phyloP scores from a whole-genome alignment of 2,113 vertebrate genomes.

The Typhlomys cinereus region DNA sequence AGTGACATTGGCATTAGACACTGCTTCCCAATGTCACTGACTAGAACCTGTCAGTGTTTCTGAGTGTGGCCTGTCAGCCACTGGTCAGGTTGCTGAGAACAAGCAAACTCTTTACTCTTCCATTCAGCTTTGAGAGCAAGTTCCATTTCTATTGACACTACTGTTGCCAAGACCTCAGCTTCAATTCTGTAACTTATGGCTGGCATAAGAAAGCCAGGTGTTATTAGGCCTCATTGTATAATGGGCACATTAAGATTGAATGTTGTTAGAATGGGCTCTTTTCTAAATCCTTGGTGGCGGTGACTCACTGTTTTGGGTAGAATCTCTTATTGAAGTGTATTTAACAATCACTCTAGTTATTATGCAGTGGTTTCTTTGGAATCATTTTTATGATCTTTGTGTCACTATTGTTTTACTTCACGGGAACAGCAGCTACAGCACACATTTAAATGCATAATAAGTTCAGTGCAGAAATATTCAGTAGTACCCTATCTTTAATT shows the following conservation, averaged over 20 bases:
- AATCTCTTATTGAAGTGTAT: slow-evolving; percentile 18
- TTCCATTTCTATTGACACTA: neutral
- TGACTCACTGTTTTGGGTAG: neutral
- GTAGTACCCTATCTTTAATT: slow-evolving; percentile 20
- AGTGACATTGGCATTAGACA: neutral
- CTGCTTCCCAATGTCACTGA: neutral
- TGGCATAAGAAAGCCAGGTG: neutral
- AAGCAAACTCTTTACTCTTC: neutral
- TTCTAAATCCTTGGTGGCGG: neutral
- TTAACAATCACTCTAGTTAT: neutral
- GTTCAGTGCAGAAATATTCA: slow-evolving; percentile 11
- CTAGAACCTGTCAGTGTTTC: neutral
- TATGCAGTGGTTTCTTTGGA: slow-evolving; percentile 36
- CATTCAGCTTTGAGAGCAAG: neutral
- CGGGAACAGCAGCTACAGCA: neutral
- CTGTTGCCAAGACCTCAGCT: neutral
- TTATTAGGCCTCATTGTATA: neutral
- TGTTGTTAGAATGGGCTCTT: neutral
- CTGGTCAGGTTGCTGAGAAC: neutral
- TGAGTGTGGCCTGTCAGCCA: neutral
- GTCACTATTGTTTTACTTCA: neutral
- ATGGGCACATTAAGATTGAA: neutral
- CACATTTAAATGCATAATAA: neutral
- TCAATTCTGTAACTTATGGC: neutral
- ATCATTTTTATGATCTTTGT: slow-evolving; percentile 8